Evolutionary conservation across 2,888 invertebrate genomes (phyloP).

Genomic region (Pollenia amentaria): DNA sequence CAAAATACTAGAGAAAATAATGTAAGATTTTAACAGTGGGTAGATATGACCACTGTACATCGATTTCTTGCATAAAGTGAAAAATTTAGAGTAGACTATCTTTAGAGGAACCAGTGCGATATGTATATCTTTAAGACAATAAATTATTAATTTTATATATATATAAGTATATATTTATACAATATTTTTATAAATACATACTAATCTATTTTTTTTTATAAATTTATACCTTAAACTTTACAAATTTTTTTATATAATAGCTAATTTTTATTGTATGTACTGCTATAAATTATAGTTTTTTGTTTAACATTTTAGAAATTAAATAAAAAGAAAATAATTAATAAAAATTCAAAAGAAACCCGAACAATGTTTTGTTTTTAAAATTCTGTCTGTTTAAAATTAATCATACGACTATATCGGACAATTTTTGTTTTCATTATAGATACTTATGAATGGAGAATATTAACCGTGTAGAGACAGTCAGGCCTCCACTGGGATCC

Average conservation of each 20-base stretch:
- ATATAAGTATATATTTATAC: conserved; percentile 26
- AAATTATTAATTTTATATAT: conserved; percentile 44
- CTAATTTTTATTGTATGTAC: conserved; percentile 36
- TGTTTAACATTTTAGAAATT: conserved; percentile 25
- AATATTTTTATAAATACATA: conserved; percentile 36
- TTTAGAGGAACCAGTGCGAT: too few relatives aligned
- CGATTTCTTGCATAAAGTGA: too few relatives aligned
- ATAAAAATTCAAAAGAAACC: background rate
- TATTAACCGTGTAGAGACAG: too few relatives aligned
- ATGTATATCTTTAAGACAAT: conserved; percentile 54
- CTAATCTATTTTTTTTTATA: conserved; percentile 30
- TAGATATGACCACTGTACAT: too few relatives aligned
- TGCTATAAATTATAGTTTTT: conserved; percentile 24
- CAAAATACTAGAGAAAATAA: too few relatives aligned
- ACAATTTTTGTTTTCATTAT: too few relatives aligned
- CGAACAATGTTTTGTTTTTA: background rate
- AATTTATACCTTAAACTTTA: background rate
- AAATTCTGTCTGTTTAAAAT: too few relatives aligned
- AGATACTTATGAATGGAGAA: too few relatives aligned
- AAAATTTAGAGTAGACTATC: too few relatives aligned
- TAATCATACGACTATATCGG: too few relatives aligned
- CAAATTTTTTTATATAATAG: conserved; percentile 39
- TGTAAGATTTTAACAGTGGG: too few relatives aligned
- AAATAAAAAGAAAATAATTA: conserved; percentile 37
- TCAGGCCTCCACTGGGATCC: too few relatives aligned